A percentile compares a stretch with the other conserved stretches of the same genome.
Evolutionary conservation across 92 coral and sea anemone species (phyloP).

Genomic region (Actinostola sp.): DNA sequence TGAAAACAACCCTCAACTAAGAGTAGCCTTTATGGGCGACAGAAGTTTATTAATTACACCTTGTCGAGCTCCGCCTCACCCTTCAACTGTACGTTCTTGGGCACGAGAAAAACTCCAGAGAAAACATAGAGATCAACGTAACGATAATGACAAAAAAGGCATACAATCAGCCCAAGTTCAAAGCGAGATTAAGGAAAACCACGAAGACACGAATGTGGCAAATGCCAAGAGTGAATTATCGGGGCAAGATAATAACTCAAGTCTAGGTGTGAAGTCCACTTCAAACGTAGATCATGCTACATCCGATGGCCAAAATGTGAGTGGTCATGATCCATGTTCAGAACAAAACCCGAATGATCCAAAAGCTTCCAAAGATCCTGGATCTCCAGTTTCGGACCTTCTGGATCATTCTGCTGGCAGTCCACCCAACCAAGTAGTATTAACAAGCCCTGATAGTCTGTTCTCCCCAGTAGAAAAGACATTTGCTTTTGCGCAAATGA

Average conservation of each 20-base stretch:
- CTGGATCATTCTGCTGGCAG: too few species aligned
- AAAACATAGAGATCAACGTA: background rate
- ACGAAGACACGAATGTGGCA: background rate
- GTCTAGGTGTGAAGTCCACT: too few species aligned
- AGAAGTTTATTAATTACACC: constrained; percentile 69
- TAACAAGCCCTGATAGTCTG: constrained; percentile 67
- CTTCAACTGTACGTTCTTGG: constrained; percentile 69
- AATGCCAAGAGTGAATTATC: background rate
- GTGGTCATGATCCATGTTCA: too few species aligned
- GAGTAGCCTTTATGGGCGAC: constrained; percentile 84
- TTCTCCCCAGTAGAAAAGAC: constrained; percentile 57
- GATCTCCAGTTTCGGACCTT: too few species aligned
- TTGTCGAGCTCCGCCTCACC: constrained; percentile 68
- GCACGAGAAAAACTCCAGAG: constrained; percentile 42
- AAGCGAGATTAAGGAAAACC: constrained; percentile 1
- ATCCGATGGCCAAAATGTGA: too few species aligned
- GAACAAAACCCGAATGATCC: background rate
- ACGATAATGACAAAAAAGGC: background rate
- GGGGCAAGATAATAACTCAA: too few species aligned
- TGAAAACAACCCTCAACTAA: constrained; percentile 62
- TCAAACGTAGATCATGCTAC: too few species aligned
- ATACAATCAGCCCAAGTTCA: background rate
- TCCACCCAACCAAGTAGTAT: constrained; percentile 47
- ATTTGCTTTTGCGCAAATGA: background rate
- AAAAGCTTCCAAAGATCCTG: background rate